phyloP scores from a whole-genome alignment of 2,113 vertebrate genomes.

The Tiliqua scincoides region DNA sequence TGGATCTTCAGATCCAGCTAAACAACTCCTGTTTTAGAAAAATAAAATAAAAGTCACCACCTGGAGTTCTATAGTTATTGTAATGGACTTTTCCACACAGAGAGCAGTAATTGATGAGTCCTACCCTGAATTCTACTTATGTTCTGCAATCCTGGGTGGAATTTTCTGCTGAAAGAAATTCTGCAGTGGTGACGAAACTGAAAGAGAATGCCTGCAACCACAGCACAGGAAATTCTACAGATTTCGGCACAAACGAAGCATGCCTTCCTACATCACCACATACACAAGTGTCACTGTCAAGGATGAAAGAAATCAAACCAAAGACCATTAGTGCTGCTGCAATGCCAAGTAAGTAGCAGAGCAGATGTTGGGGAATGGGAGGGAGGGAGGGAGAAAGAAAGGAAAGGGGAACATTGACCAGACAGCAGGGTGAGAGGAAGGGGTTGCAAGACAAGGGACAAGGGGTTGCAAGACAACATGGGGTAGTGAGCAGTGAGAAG shows the following conservation, averaged over 20 bases:
- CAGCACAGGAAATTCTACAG: background rate
- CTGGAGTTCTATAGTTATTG: background rate
- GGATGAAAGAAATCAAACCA: conserved; percentile 58
- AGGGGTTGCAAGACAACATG: background rate
- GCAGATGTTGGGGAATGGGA: conserved; percentile 56
- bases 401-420: background rate
- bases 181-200: background rate
- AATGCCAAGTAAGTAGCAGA: conserved; percentile 57
- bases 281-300: conserved; percentile 22
- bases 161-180: background rate
- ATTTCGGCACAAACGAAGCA: conserved; percentile 8
- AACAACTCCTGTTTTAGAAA: background rate
- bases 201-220: background rate
- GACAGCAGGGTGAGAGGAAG: background rate
- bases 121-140: background rate
- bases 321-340: conserved; percentile 42
- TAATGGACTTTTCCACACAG: background rate
- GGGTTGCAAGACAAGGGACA: conserved; percentile 9
- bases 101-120: background rate
- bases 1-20: background rate
- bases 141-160: background rate
- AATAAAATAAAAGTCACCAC: background rate
- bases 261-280: background rate
- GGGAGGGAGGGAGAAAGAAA: background rate
- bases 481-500: conserved; percentile 48